phyloP scores from a whole-genome alignment of 1,140 invertebrate species.

The Anastatus disparis region DNA sequence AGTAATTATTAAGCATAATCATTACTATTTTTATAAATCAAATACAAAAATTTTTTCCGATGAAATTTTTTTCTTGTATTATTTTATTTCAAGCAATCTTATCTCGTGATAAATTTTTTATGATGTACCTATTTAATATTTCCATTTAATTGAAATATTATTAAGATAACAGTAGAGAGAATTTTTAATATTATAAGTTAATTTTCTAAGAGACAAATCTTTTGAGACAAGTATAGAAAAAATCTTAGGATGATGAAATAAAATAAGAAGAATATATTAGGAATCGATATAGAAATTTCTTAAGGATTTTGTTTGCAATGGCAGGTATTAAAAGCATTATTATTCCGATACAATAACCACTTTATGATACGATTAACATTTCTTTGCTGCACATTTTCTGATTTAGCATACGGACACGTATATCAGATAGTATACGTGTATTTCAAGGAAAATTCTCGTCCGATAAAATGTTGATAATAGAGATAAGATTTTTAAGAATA shows the following conservation, averaged over 20 bases:
- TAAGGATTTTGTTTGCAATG: neutral
- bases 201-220: neutral
- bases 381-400: neutral
- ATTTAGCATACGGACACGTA: no score
- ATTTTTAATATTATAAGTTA: no score
- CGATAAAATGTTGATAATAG: slow-evolving; percentile 10
- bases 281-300: neutral
- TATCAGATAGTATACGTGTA: no score
- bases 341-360: neutral
- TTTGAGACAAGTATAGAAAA: neutral
- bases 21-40: no score
- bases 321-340: neutral
- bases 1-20: no score
- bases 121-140: neutral
- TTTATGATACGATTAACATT: neutral
- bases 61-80: no score
- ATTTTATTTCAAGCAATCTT: no score
- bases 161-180: no score
- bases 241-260: neutral
- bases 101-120: neutral
- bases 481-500: no score
- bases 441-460: slow-evolving; percentile 14
- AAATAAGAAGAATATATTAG: neutral
- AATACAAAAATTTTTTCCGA: no score
- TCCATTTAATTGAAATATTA: neutral